A percentile compares a stretch with the other conserved stretches of the same genome.
Conservation (phyloP, 1,140 invertebrate species). For the Fragariocoptes setiger region DNA sequence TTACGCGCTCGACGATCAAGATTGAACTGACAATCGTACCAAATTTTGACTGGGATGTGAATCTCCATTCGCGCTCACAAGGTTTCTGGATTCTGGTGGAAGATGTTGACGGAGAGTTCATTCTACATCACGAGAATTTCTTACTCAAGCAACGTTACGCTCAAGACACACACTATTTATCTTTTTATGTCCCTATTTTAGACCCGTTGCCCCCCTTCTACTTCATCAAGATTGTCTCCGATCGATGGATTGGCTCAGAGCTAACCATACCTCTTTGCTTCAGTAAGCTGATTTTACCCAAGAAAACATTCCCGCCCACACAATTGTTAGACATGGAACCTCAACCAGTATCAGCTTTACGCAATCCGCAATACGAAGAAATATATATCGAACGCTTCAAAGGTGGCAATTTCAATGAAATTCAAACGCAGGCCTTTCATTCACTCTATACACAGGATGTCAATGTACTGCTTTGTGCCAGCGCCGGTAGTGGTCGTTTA, state of each 20-base stretch:
- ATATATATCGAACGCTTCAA: conserved; percentile 55
- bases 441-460: conserved; percentile 94
- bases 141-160: conserved; percentile 77
- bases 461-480: conserved; percentile 90
- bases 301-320: conserved; percentile 89
- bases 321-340: conserved; percentile 92
- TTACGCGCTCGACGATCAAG: conserved; percentile 66
- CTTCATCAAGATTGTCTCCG: conserved; percentile 40
- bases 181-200: conserved; percentile 94
- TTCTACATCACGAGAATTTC: conserved; percentile 93
- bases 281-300: conserved; percentile 77
- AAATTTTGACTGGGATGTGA: conserved; percentile 97
- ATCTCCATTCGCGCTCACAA: conserved; percentile 73
- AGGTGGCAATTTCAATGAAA: conserved; percentile 71
- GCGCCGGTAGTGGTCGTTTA: conserved; percentile 85
- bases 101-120: conserved; percentile 70
- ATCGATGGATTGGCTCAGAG: conserved; percentile 33
- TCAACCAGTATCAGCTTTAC: conserved; percentile 34
- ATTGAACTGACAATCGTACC: conserved; percentile 94
- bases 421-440: conserved; percentile 98
- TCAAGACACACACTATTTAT: conserved; percentile 73
- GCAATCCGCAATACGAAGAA: conserved; percentile 51
- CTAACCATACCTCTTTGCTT: conserved; percentile 90
- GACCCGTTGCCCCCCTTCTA: conserved; percentile 93
- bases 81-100: conserved; percentile 74